Base-by-base conservation (phyloP, 2,888 invertebrate genomes). In the Norana najaformis region DNA sequence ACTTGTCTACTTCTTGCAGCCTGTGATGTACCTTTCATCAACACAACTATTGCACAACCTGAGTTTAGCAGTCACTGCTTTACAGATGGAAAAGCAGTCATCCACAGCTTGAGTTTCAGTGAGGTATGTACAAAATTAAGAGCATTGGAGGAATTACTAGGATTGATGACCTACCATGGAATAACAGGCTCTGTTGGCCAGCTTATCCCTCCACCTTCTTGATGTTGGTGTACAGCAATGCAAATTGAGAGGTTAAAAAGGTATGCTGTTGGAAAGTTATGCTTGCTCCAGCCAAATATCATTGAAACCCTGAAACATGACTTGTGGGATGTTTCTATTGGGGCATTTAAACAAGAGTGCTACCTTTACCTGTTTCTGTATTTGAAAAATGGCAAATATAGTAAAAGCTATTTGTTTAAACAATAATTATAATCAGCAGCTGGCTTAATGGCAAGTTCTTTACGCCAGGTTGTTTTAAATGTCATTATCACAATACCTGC, bases 41-140 rank as follows among this genome's bases (percentile, higher is more conserved):
- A 69, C 69, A n/a, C 14, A n/a, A 69, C 69, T 5, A 30, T 53
- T 53, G 53, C 23, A 53, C 53, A 5, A 8, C 13, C 53, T 30
- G 83, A 20, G 36, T 83, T 83, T 35, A 35, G 23, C 23, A 16
- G 6, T 85, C 85, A 47, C 37, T 90, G 90, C 39, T 90, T 90
- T 39, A 36, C 13, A 41, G 85, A 47, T 38, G 90, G 90, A 30
- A 39, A 89, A 39, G 85, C 89, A n/a, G 88, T 90, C 83, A 89
- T 90, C 18, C 34, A 34, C 35, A 41, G 41, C 34, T 53, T 90
- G 38, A 47, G 83, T 41, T 90, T 89, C 89, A 83, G 69, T 34
- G 90, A 90, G 89, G 90, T 90, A 85, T 69, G 69, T 69, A 69
- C 30, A 69, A 30, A n/a, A 4, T 69, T 69, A 69, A n/a, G n/a